These are phyloP conservation scores for Hiodon tergisus DNA, from an alignment of 2,113 vertebrate genomes.

Conservation along the genomic window DNA sequence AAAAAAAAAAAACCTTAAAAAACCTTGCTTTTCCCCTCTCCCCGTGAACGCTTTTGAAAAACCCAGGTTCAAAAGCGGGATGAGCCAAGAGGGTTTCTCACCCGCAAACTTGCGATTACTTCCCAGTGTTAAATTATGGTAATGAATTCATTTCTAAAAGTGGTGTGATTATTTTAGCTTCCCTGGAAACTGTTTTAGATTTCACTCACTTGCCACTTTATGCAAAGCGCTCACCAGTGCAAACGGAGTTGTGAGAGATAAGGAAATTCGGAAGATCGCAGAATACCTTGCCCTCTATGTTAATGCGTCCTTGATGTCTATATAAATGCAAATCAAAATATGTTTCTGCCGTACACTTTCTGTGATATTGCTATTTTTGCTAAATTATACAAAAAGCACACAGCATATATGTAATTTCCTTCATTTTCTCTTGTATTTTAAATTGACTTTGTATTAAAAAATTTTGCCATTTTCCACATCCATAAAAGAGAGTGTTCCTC, in stretches of 20 bases:
- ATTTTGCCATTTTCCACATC: slow-evolving; percentile 29
- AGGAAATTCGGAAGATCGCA: slow-evolving; percentile 57
- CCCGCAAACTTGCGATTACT: slow-evolving; percentile 64
- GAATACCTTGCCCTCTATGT: slow-evolving; percentile 60
- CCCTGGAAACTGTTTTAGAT: slow-evolving; percentile 69
- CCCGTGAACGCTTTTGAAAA: slow-evolving; percentile 32
- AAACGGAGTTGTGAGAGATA: slow-evolving; percentile 52
- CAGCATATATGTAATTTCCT: slow-evolving; percentile 44
- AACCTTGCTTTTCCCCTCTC: neutral
- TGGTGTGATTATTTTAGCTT: slow-evolving; percentile 70
- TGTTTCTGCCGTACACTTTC: slow-evolving; percentile 35
- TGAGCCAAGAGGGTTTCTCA: slow-evolving; percentile 58
- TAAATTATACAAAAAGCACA: slow-evolving; percentile 53
- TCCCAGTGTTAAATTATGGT: slow-evolving; percentile 66
- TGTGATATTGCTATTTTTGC: slow-evolving; percentile 48
- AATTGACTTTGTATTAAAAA: slow-evolving; percentile 51
- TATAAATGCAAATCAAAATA: slow-evolving; percentile 64
- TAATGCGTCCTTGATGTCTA: slow-evolving; percentile 65
- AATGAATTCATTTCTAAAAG: slow-evolving; percentile 71
- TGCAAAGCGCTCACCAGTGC: slow-evolving; percentile 55
- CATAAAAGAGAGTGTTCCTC: slow-evolving; percentile 25
- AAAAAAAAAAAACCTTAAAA: neutral
- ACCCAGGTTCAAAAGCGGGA: slow-evolving; percentile 50
- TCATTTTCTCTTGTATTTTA: slow-evolving; percentile 43
- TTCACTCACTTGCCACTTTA: slow-evolving; percentile 65